phyloP scores from a whole-genome alignment of 2,797 vertebrate genomes.

The Synanceia verrucosa region DNA sequence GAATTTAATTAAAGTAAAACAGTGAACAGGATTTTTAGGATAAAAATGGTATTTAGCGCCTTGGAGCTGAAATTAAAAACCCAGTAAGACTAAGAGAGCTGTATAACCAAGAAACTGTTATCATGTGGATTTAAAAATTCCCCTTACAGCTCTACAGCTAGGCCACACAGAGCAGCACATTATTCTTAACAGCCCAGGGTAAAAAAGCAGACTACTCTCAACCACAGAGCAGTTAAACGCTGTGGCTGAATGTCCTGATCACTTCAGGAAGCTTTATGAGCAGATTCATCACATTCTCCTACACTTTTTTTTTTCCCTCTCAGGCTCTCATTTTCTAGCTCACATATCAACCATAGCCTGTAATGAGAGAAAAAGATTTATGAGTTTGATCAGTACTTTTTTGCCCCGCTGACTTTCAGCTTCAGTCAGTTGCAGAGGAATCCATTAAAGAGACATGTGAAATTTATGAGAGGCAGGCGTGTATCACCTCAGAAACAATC shows the following conservation, averaged over 20 bases:
- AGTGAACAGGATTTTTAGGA: neutral
- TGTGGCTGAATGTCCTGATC: constrained; percentile 16
- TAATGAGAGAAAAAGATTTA: constrained; percentile 67
- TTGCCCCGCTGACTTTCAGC: constrained; percentile 28
- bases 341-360: constrained; percentile 43
- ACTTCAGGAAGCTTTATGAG: constrained; percentile 26
- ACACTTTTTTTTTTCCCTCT: neutral
- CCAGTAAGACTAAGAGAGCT: neutral
- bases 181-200: constrained; percentile 14
- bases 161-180: constrained; percentile 35
- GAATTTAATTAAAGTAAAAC: neutral
- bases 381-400: constrained; percentile 48
- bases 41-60: neutral
- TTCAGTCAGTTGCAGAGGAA: constrained; percentile 32
- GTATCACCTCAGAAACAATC: constrained; percentile 31
- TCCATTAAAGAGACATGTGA: constrained; percentile 35
- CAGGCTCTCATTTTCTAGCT: constrained; percentile 45
- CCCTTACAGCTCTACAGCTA: neutral
- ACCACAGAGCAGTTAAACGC: constrained; percentile 23
- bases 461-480: constrained; percentile 41
- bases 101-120: neutral
- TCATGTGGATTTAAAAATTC: constrained; percentile 3
- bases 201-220: constrained; percentile 1
- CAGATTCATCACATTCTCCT: constrained; percentile 34
- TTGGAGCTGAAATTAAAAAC: neutral